Conservation (phyloP, 2,113 vertebrate genomes). For the Gyps fulvus region DNA sequence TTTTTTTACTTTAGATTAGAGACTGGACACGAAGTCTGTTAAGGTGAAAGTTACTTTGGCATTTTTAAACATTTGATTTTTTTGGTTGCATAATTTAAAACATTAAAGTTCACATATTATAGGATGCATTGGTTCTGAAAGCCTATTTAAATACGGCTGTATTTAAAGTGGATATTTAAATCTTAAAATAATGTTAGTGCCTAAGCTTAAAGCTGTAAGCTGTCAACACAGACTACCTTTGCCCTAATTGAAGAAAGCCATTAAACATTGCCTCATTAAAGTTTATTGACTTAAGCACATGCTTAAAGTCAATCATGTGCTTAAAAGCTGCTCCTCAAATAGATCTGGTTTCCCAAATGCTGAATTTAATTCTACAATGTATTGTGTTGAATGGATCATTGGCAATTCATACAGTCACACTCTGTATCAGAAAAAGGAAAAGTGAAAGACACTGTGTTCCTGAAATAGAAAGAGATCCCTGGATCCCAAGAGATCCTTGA, state of each 20-base stretch:
- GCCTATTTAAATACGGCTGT: background rate
- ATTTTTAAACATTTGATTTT: background rate
- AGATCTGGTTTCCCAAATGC: background rate
- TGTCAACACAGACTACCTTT: background rate
- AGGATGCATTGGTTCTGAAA: background rate
- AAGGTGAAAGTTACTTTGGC: background rate
- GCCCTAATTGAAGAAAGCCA: background rate
- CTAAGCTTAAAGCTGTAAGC: background rate
- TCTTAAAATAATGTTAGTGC: background rate
- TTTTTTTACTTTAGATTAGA: background rate
- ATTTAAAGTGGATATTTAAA: background rate
- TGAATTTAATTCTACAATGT: background rate
- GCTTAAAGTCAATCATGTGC: background rate
- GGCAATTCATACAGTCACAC: background rate
- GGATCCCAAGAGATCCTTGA: background rate
- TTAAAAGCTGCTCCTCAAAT: slow-evolving; percentile 10
- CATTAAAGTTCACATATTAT: background rate
- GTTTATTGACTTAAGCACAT: slow-evolving; percentile 28
- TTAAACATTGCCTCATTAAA: slow-evolving; percentile 8
- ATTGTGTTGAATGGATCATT: background rate
- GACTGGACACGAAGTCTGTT: background rate
- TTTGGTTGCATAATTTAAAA: background rate
- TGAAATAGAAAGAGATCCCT: background rate
- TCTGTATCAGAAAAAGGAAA: background rate
- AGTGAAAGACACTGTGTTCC: background rate